Evolutionary conservation across 2,797 vertebrate genomes (phyloP).

Genomic region (Cossypha caffra): DNA sequence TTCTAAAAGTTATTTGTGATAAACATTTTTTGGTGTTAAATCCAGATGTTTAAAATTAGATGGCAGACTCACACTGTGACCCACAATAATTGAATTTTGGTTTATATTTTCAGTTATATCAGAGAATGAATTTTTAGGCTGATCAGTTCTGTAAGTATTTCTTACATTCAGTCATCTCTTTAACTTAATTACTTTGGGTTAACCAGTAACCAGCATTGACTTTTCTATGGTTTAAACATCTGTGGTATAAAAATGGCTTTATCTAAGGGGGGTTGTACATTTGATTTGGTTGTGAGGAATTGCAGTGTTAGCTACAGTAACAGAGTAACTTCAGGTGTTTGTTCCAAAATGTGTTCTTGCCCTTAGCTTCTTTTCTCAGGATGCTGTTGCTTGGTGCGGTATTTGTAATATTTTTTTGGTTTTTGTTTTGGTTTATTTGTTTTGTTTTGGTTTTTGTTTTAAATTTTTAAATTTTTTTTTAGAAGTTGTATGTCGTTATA

Average conservation of each 20-base stretch:
- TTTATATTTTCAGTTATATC: background rate
- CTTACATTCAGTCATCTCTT: background rate
- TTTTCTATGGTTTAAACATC: background rate
- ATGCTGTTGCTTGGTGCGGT: background rate
- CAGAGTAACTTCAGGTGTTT: background rate
- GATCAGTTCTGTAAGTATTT: background rate
- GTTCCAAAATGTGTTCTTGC: background rate
- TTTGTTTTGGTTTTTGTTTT: background rate
- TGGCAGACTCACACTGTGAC: background rate
- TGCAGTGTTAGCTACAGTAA: background rate
- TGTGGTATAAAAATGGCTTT: background rate
- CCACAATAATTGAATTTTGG: background rate
- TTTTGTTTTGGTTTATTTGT: fast-evolving
- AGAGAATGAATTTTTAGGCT: background rate
- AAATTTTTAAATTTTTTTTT: background rate
- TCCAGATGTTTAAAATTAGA: background rate
- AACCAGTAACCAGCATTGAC: background rate
- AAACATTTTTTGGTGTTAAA: background rate
- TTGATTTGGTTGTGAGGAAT: background rate
- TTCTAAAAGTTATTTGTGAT: background rate
- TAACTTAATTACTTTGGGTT: background rate
- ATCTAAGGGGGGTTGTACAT: background rate
- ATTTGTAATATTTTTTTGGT: too few relatives aligned
- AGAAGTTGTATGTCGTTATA: background rate
- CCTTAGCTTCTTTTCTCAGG: background rate